Base-by-base conservation (phyloP, 1,140 invertebrate species). In the Bombus picipes region DNA sequence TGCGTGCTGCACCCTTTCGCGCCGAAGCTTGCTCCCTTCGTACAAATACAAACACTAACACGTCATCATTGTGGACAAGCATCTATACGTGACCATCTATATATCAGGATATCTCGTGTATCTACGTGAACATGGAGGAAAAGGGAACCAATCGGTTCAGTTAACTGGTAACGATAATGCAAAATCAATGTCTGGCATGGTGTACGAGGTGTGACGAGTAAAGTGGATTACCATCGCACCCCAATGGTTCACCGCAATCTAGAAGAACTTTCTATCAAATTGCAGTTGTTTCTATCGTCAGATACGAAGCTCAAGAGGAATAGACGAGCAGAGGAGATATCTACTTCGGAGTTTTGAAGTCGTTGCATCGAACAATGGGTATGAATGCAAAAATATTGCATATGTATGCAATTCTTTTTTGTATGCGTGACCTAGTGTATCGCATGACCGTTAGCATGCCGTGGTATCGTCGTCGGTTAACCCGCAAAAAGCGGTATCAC, bases 161-260 rank as follows among this genome's bases (percentile, higher is more conserved):
- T 86, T 82, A 83, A 62, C 77, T 66, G 59, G 86, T 72, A 53
- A 80, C 41, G 62, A 82, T 92, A 92, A 92, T 92, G 92, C 73
- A 86, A 92, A 92, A 92, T 92, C 91, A 92, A 92, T 92, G 83
- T 74, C 68, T 68, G 75, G 65, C 47, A 86, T 83, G 73, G 82
- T 65, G 70, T 32, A 57, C 75, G 83, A 92, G 88, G 91, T 89
- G 86, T 87, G 81, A 91, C 81, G 90, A 78, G 71, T 81, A 88
- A 91, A 91, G 90, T 89, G 90, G 88, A 91, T 91, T 91, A 87
- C 90, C 57, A 82, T 88, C 47, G 73, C 83, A 74, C 86, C 47
- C 32, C 57, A 32, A 70, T 72, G 41, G 32, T 59, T 88, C 72
- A 71, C 53, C 75, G 66, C 87, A 77, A 89, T 90, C 89, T 47